Evolutionary conservation across 2,888 invertebrate genomes (phyloP).

Genomic region (Eurytoma adleriae): DNA sequence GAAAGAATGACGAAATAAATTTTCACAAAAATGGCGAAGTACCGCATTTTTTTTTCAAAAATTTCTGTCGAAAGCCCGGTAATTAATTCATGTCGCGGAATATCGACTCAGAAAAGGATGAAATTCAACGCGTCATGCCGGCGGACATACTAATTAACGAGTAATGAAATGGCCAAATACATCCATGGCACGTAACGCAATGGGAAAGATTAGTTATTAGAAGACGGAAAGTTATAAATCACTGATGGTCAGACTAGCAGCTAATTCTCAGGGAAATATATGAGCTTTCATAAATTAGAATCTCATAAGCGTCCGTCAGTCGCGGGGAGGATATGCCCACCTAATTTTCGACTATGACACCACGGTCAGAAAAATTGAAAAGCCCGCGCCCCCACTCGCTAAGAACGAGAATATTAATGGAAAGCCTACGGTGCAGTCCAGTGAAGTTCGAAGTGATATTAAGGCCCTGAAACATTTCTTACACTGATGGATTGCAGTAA

Average conservation of each 20-base stretch:
- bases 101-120: background rate
- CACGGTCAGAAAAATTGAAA: slow-evolving; percentile 32
- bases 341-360: slow-evolving; percentile 20
- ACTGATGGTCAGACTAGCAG: slow-evolving; percentile 1
- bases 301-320: slow-evolving; percentile 31
- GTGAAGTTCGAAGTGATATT: too few relatives aligned
- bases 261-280: slow-evolving; percentile 34
- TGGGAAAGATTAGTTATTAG: slow-evolving; percentile 30
- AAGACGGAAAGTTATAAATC: slow-evolving; percentile 45
- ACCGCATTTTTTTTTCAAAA: too few relatives aligned
- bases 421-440: background rate
- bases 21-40: too few relatives aligned
- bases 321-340: background rate
- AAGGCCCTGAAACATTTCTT: too few relatives aligned
- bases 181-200: slow-evolving; percentile 32
- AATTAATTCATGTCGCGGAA: too few relatives aligned
- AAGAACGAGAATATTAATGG: slow-evolving; percentile 15
- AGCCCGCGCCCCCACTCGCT: slow-evolving; percentile 17
- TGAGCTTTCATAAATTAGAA: slow-evolving; percentile 46
- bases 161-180: slow-evolving; percentile 41
- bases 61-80: too few relatives aligned
- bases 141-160: slow-evolving; percentile 31
- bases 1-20: too few relatives aligned
- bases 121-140: slow-evolving; percentile 1
- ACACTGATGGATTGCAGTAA: too few relatives aligned